A percentile compares a stretch with the other conserved stretches of the same genome.
Evolutionary conservation across 2,888 invertebrate genomes (phyloP).

Genomic region (Leucania comma): DNA sequence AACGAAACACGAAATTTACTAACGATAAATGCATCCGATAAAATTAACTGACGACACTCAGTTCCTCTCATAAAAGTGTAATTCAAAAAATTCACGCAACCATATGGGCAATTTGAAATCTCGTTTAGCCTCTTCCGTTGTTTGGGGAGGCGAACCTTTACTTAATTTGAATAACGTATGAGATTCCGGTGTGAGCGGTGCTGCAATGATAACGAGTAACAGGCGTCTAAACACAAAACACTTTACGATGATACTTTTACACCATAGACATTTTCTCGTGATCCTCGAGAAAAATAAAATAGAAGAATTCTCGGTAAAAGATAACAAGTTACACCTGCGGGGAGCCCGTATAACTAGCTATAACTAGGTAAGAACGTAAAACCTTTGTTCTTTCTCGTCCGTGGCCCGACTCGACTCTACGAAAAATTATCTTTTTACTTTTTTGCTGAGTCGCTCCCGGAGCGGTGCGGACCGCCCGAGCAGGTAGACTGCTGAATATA

Average conservation of each 20-base stretch:
- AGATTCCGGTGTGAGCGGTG: conserved; percentile 56
- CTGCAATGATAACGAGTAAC: conserved; percentile 63
- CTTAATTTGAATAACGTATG: conserved; percentile 64
- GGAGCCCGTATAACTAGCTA: conserved; percentile 84
- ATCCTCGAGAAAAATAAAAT: conserved; percentile 76
- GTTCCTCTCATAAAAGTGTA: conserved; percentile 43
- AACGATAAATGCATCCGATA: conserved; percentile 59
- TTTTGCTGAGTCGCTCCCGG: conserved; percentile 84
- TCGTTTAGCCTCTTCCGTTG: conserved; percentile 49
- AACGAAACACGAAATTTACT: conserved; percentile 58
- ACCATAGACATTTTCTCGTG: conserved; percentile 73
- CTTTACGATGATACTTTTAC: conserved; percentile 75
- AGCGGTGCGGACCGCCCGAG: conserved; percentile 78
- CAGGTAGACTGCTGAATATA: conserved; percentile 86
- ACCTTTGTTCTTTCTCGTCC: conserved; percentile 87
- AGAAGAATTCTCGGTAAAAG: conserved; percentile 82
- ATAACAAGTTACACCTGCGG: conserved; percentile 88
- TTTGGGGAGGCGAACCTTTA: conserved; percentile 44
- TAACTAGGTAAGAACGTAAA: conserved; percentile 85
- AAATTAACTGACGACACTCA: conserved; percentile 43
- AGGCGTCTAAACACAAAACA: conserved; percentile 66
- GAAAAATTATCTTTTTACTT: conserved; percentile 89
- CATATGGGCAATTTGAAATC: conserved; percentile 56
- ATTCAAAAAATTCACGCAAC: conserved; percentile 51
- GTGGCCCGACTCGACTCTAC: conserved; percentile 83